Evolutionary conservation across 92 coral and sea anemone species (phyloP).

Genomic region (Porites lobata): DNA sequence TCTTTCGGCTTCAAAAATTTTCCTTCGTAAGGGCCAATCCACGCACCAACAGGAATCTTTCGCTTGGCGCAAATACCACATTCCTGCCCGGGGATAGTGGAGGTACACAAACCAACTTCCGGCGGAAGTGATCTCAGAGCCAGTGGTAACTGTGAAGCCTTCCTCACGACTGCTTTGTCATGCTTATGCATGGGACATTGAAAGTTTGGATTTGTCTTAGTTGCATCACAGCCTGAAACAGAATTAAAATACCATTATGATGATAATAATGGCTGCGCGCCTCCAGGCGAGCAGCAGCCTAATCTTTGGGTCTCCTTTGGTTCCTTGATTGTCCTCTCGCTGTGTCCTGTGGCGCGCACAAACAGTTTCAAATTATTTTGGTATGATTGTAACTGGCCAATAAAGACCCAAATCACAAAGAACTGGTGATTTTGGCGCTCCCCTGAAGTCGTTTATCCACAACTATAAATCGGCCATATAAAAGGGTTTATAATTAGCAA

Average conservation of each 20-base stretch:
- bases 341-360: no score
- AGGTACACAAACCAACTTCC: conserved; percentile 90
- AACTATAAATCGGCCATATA: no score
- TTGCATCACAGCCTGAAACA: conserved; percentile 36
- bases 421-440: no score
- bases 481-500: no score
- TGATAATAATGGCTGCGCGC: no score
- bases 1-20: conserved; percentile 79
- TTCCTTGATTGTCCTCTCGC: no score
- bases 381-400: no score
- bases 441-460: no score
- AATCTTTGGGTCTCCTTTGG: no score
- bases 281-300: no score
- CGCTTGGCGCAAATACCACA: conserved; percentile 91
- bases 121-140: conserved; percentile 81
- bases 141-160: conserved; percentile 9
- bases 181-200: conserved; percentile 35
- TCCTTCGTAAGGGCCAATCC: conserved; percentile 99
- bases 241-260: background rate
- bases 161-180: background rate
- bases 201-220: background rate
- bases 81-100: conserved; percentile 86
- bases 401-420: no score
- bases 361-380: no score
- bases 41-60: conserved; percentile 89